Evolutionary conservation across 2,797 vertebrate species (phyloP).

Genomic region (Bradypodion ventrale): DNA sequence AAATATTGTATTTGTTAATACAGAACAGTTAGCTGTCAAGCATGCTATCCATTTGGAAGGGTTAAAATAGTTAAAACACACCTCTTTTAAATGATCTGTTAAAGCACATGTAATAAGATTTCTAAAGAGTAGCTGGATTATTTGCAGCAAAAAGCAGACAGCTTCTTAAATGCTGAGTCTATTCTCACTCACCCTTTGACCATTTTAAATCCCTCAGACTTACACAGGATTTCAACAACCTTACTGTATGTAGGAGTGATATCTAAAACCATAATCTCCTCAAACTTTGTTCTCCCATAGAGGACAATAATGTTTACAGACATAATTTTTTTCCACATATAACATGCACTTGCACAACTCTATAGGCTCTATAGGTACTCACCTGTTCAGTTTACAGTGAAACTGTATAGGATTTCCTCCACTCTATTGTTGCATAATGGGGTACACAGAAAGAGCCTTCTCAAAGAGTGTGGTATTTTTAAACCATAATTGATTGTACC

Average conservation of each 20-base stretch:
- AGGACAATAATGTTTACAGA: background rate
- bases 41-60: background rate
- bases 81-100: background rate
- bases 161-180: background rate
- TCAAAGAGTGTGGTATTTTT: no score
- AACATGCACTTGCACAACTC: background rate
- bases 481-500: no score
- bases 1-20: background rate
- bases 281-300: background rate
- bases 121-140: background rate
- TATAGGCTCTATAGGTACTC: background rate
- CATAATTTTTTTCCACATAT: background rate
- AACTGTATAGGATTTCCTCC: background rate
- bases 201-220: background rate
- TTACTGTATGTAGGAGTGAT: background rate
- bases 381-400: background rate
- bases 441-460: no score
- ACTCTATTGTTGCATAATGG: background rate
- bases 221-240: conserved; percentile 1
- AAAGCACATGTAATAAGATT: background rate
- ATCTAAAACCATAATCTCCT: background rate
- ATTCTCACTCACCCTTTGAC: background rate
- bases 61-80: background rate
- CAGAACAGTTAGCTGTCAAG: background rate
- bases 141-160: background rate